These are phyloP conservation scores for Atta colombica DNA, from an alignment of 1,140 invertebrate species.

Conservation along the genomic window DNA sequence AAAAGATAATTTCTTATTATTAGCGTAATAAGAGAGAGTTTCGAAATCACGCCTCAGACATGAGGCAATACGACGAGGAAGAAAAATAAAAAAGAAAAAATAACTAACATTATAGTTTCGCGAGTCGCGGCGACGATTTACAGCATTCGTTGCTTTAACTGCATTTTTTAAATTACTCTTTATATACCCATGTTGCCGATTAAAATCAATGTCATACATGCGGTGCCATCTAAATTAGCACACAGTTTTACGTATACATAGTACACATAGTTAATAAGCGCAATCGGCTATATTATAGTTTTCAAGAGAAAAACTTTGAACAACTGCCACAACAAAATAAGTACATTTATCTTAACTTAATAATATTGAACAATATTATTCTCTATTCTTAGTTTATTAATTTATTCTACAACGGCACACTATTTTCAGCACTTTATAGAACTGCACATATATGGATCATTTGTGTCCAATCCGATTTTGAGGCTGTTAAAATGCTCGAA, in stretches of 20 bases:
- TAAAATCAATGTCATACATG: conserved; percentile 46
- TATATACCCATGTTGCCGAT: conserved; percentile 4
- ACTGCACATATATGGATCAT: too few relatives aligned
- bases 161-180: not conserved
- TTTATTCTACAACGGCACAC: not conserved
- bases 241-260: not conserved
- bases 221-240: not conserved
- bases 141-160: conserved; percentile 6
- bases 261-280: too few relatives aligned
- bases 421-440: too few relatives aligned
- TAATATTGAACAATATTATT: not conserved
- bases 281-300: not conserved
- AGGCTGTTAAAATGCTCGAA: too few relatives aligned
- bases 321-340: not conserved
- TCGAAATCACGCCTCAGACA: too few relatives aligned
- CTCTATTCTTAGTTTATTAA: too few relatives aligned
- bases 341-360: not conserved
- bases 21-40: too few relatives aligned
- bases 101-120: not conserved
- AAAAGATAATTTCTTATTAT: too few relatives aligned
- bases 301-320: not conserved
- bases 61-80: too few relatives aligned
- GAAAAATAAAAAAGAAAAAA: not conserved
- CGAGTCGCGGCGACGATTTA: not conserved
- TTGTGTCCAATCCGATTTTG: too few relatives aligned